phyloP scores from a whole-genome alignment of 2,797 vertebrate genomes.

The Spizella passerina region DNA sequence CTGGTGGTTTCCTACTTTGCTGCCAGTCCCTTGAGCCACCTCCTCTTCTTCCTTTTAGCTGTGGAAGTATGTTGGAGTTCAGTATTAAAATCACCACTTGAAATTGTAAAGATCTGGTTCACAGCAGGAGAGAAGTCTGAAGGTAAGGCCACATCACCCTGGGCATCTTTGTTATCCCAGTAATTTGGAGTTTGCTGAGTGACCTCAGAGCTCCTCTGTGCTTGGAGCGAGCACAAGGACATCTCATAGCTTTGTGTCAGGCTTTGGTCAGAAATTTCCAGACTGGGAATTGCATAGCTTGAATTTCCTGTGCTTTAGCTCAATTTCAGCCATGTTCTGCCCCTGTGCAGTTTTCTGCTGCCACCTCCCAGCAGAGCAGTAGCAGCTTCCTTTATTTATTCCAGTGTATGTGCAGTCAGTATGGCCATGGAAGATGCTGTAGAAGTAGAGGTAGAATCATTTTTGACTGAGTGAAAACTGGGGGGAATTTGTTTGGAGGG shows the following conservation, averaged over 20 bases:
- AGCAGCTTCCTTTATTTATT: neutral
- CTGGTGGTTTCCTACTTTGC: neutral
- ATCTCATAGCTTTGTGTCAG: neutral
- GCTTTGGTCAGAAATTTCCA: neutral
- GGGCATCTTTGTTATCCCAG: neutral
- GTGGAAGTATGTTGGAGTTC: neutral
- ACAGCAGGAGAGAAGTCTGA: neutral
- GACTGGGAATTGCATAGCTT: neutral
- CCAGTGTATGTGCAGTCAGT: neutral
- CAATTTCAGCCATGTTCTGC: neutral
- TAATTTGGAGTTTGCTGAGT: neutral
- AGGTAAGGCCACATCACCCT: neutral
- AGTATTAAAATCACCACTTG: neutral
- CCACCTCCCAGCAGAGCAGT: neutral
- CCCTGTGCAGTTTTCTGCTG: neutral
- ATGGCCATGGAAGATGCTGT: rapidly evolving
- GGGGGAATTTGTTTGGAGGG: neutral
- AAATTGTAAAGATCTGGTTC: neutral
- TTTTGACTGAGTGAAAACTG: neutral
- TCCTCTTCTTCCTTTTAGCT: neutral
- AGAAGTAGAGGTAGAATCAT: neutral
- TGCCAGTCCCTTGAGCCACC: neutral
- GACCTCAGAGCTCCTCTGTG: neutral
- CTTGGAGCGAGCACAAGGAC: neutral
- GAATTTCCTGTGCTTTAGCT: neutral